Evolutionary conservation across 2,113 vertebrate genomes (phyloP).

Genomic region (Arvicanthis niloticus): DNA sequence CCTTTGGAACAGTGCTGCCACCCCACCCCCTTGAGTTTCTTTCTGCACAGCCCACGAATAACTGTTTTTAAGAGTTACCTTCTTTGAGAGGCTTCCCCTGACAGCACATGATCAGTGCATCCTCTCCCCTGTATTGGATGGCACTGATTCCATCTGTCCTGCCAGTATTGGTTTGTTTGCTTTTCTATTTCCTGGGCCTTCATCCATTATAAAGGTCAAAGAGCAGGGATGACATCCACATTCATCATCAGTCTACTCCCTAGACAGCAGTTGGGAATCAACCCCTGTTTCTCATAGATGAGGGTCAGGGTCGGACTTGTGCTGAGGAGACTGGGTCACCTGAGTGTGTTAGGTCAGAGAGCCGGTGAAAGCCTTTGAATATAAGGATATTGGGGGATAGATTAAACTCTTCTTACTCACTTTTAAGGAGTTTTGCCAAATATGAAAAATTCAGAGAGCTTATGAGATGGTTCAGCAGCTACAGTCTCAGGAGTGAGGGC

Average conservation of each 20-base stretch:
- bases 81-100: neutral
- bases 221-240: neutral
- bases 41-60: neutral
- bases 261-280: neutral
- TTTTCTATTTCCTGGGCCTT: neutral
- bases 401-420: neutral
- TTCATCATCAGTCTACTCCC: neutral
- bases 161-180: neutral
- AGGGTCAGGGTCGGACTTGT: neutral
- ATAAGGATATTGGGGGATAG: neutral
- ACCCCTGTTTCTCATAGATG: neutral
- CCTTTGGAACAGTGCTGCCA: no score
- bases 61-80: neutral
- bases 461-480: neutral
- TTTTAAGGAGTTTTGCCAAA: neutral
- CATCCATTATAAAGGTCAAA: neutral
- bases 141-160: neutral
- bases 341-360: neutral
- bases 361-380: neutral
- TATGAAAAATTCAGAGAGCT: neutral
- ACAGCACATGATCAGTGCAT: neutral
- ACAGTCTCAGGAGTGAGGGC: neutral
- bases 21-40: neutral
- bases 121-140: neutral
- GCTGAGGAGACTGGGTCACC: neutral